Percentiles rank a stretch among this genome's conserved stretches.
Conservation (phyloP, 2,888 invertebrate genomes). For the Zhuqinia jingwanae region DNA sequence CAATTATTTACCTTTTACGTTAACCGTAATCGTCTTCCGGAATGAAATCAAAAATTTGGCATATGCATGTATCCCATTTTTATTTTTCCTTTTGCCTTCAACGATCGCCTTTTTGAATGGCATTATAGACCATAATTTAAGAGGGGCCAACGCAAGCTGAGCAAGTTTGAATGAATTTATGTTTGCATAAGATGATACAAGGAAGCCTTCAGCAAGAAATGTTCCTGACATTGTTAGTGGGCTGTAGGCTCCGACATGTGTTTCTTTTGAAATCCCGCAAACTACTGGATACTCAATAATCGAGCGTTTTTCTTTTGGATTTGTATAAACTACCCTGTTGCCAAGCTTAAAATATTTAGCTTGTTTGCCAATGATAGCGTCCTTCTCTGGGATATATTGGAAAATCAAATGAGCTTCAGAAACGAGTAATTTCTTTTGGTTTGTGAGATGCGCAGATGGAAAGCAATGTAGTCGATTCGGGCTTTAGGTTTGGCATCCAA, state of each 20-base stretch:
- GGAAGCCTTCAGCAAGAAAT: conserved; percentile 68
- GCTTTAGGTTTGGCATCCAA: neutral
- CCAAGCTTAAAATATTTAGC: conserved; percentile 42
- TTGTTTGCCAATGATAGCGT: neutral
- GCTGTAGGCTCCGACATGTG: conserved; percentile 35
- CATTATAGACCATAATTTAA: conserved; percentile 26
- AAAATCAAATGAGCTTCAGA: conserved; percentile 48
- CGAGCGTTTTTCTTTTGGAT: neutral
- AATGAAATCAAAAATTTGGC: conserved; percentile 42
- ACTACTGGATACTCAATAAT: neutral
- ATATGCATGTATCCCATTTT: conserved; percentile 41
- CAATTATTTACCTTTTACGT: too few relatives aligned
- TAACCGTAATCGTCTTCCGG: neutral
- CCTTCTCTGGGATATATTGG: neutral
- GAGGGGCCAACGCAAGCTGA: conserved; percentile 53
- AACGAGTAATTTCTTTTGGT: conserved; percentile 6
- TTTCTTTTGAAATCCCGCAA: conserved; percentile 10
- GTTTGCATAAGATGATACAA: conserved; percentile 57
- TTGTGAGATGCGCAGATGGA: conserved; percentile 37
- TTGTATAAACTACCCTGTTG: conserved; percentile 18
- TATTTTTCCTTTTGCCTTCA: neutral
- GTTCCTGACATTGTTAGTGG: conserved; percentile 64
- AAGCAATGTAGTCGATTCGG: neutral
- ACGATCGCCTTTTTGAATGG: too few relatives aligned
- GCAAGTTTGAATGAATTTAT: conserved; percentile 43